Percentiles rank a stretch among this genome's conserved stretches.
These are phyloP conservation scores for Caenorhabditis remanei DNA, from an alignment of 1,140 invertebrate genomes.

Conservation along the genomic window DNA sequence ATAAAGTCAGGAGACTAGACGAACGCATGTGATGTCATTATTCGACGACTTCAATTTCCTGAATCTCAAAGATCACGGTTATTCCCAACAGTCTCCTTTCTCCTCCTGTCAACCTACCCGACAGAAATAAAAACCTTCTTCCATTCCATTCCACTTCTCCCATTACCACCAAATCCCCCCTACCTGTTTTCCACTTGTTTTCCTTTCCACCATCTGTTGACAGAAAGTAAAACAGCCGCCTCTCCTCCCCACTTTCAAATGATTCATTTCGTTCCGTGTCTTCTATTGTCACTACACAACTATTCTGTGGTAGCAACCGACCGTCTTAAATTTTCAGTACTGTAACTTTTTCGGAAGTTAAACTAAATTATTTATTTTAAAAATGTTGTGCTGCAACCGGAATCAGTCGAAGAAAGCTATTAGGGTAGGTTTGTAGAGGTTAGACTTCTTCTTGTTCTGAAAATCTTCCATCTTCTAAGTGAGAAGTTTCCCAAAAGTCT, in stretches of 20 bases:
- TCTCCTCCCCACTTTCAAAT: not conserved
- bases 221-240: not conserved
- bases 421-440: not conserved
- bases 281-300: not conserved
- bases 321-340: not conserved
- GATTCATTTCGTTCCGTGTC: not conserved
- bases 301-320: too few species aligned
- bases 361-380: not conserved
- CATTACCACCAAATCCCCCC: not conserved
- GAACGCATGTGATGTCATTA: too few species aligned
- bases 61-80: constrained; percentile 3
- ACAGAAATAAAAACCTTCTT: not conserved
- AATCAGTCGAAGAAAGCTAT: not conserved
- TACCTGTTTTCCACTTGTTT: not conserved
- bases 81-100: not conserved
- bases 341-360: not conserved
- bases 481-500: too few species aligned
- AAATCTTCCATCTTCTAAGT: too few species aligned
- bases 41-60: not conserved
- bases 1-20: too few species aligned
- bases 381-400: not conserved
- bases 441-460: too few species aligned
- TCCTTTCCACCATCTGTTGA: not conserved
- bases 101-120: not conserved
- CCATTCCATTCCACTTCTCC: not conserved